A percentile compares a stretch with the other conserved stretches of the same genome.
Conservation (phyloP, 2,113 vertebrate genomes). For the Montifringilla adamsi region DNA sequence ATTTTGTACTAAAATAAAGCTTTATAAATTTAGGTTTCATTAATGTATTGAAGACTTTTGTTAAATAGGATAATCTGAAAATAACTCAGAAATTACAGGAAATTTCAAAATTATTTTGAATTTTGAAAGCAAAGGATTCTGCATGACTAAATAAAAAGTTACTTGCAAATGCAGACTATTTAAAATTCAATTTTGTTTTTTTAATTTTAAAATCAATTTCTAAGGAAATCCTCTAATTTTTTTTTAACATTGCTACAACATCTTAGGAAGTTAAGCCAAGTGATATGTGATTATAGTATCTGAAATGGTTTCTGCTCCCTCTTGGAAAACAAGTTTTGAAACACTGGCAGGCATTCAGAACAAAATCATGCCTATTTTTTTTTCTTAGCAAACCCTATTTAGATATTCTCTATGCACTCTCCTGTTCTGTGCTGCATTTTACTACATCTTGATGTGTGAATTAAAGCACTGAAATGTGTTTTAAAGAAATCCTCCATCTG, state of each 20-base stretch:
- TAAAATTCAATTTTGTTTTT: not conserved
- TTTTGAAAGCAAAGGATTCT: not conserved
- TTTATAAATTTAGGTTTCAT: not conserved
- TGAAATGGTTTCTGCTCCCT: not conserved
- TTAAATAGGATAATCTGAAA: not conserved
- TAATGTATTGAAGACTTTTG: not conserved
- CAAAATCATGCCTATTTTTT: not conserved
- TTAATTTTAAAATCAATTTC: not conserved
- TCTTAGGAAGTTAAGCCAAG: not conserved
- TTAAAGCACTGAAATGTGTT: not conserved
- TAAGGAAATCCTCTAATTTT: not conserved
- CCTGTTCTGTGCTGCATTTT: not conserved
- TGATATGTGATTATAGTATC: not conserved
- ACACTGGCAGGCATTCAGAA: not conserved
- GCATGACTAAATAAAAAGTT: not conserved
- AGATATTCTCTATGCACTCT: not conserved
- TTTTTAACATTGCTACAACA: not conserved
- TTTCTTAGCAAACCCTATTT: not conserved
- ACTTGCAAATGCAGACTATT: not conserved
- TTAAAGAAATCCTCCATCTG: not conserved
- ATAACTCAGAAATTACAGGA: not conserved
- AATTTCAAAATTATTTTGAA: not conserved
- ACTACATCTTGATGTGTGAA: not conserved
- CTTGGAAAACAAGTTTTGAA: not conserved
- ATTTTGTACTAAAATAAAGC: not conserved